phyloP scores from a whole-genome alignment of 2,888 invertebrate genomes.

The Caenorhabditis wallacei region DNA sequence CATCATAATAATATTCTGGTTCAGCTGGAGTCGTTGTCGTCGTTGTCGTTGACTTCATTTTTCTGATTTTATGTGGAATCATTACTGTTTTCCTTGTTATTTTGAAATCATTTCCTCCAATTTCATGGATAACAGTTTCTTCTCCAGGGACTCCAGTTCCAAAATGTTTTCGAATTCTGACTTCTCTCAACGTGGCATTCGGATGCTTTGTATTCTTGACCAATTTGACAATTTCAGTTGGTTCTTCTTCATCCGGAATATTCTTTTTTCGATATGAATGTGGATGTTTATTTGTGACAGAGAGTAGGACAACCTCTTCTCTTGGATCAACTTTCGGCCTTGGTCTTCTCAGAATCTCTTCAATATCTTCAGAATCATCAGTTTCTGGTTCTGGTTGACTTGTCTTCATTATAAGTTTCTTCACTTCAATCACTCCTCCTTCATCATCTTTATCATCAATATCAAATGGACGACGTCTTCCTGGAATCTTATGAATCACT shows the following conservation, averaged over 20 bases:
- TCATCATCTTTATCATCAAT: conserved; percentile 32
- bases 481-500: conserved; percentile 42
- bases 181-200: conserved; percentile 30
- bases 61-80: conserved; percentile 37
- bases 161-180: conserved; percentile 46
- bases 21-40: conserved; percentile 55
- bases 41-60: conserved; percentile 50
- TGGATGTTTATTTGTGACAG: conserved; percentile 44
- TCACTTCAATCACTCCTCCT: conserved; percentile 45
- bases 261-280: conserved; percentile 32
- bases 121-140: conserved; percentile 41
- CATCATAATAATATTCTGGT: conserved; percentile 59
- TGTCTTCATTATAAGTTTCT: conserved; percentile 43
- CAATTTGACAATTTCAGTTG: conserved; percentile 43
- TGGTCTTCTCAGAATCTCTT: conserved; percentile 48
- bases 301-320: conserved; percentile 46
- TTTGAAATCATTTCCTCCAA: conserved; percentile 43
- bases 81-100: conserved; percentile 39
- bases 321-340: conserved; percentile 27
- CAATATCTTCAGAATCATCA: conserved; percentile 45
- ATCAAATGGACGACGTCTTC: conserved; percentile 18
- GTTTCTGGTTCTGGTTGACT: conserved; percentile 25
- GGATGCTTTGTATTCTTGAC: conserved; percentile 29
- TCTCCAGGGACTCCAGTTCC: conserved; percentile 15
- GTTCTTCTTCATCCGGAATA: conserved; percentile 22